Percentiles rank a stretch among this genome's conserved stretches.
phyloP scores from a whole-genome alignment of 2,797 vertebrate genomes.

The Karalla daura region DNA sequence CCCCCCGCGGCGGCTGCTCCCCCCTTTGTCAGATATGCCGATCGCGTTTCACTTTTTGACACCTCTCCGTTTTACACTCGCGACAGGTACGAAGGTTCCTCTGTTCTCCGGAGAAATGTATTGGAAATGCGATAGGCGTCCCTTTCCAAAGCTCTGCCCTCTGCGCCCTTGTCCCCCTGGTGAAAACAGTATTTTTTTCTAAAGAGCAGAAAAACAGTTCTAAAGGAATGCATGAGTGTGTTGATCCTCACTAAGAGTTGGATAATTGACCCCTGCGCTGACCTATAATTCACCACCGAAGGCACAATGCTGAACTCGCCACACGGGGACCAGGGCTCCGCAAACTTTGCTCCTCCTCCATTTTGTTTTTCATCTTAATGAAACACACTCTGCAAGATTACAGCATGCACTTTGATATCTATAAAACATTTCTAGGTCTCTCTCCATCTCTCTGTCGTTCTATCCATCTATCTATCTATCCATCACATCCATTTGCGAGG shows the following conservation, averaged over 20 bases:
- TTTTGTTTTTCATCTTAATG: neutral
- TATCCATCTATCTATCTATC: slow-evolving; percentile 31
- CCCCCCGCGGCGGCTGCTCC: slow-evolving; percentile 72
- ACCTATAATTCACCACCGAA: slow-evolving; percentile 46
- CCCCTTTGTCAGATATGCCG: slow-evolving; percentile 75
- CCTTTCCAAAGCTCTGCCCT: slow-evolving; percentile 62
- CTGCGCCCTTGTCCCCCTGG: slow-evolving; percentile 45
- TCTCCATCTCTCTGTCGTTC: slow-evolving; percentile 3
- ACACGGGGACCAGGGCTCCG: neutral
- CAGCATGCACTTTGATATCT: neutral
- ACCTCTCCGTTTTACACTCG: slow-evolving; percentile 74
- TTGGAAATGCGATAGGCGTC: slow-evolving; percentile 62
- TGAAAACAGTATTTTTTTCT: slow-evolving; percentile 60
- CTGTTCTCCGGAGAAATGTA: slow-evolving; percentile 70
- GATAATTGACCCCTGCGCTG: slow-evolving; percentile 70
- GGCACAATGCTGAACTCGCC: slow-evolving; percentile 5
- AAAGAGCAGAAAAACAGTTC: slow-evolving; percentile 56
- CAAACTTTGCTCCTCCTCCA: neutral
- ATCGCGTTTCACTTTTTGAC: slow-evolving; percentile 86
- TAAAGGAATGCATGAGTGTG: slow-evolving; percentile 65
- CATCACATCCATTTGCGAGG: slow-evolving; percentile 48
- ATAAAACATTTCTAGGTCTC: neutral
- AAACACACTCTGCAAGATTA: neutral
- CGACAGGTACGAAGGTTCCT: slow-evolving; percentile 75
- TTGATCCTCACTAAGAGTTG: slow-evolving; percentile 63